Percentiles rank a stretch among this genome's conserved stretches.
Conservation (phyloP, 1,140 invertebrate genomes). For the Papilio helenus region DNA sequence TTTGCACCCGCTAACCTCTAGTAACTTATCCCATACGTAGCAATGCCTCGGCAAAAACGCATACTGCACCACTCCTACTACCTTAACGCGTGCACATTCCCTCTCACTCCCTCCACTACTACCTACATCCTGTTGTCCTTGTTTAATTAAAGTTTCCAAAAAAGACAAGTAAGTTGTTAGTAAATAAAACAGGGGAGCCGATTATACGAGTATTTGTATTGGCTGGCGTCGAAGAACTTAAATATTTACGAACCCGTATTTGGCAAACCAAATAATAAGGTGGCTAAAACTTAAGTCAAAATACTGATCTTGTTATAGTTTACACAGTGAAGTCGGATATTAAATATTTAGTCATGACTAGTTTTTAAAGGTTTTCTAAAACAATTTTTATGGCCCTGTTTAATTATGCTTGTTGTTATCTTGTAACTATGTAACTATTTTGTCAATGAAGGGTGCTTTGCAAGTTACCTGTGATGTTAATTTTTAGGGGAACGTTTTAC, state of each 20-base stretch:
- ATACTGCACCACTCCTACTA: conserved; percentile 75
- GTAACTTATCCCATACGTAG: conserved; percentile 57
- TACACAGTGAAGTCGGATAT: not conserved
- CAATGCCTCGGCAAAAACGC: conserved; percentile 74
- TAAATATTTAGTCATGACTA: not conserved
- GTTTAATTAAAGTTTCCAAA: conserved; percentile 51
- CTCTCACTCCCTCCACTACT: conserved; percentile 50
- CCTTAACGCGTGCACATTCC: conserved; percentile 52
- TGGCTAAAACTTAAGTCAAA: not conserved
- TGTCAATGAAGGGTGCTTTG: not conserved
- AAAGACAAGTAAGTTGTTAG: conserved; percentile 46
- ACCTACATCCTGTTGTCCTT: conserved; percentile 44
- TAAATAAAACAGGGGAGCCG: conserved; percentile 45
- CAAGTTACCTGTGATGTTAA: not conserved
- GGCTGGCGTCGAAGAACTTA: conserved; percentile 17
- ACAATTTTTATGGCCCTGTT: not conserved
- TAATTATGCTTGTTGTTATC: not conserved
- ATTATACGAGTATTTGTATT: conserved; percentile 29
- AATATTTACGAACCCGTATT: conserved; percentile 29
- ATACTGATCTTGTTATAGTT: not conserved
- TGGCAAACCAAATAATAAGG: conserved; percentile 5
- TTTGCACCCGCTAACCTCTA: conserved; percentile 19
- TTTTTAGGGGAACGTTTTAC: not conserved
- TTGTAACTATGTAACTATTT: not conserved
- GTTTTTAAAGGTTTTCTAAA: too few species aligned